Evolutionary conservation across 1,140 invertebrate genomes (phyloP), one percentile per base, ranked within the genome.

Genomic region (Drosophila athabasca): DNA sequence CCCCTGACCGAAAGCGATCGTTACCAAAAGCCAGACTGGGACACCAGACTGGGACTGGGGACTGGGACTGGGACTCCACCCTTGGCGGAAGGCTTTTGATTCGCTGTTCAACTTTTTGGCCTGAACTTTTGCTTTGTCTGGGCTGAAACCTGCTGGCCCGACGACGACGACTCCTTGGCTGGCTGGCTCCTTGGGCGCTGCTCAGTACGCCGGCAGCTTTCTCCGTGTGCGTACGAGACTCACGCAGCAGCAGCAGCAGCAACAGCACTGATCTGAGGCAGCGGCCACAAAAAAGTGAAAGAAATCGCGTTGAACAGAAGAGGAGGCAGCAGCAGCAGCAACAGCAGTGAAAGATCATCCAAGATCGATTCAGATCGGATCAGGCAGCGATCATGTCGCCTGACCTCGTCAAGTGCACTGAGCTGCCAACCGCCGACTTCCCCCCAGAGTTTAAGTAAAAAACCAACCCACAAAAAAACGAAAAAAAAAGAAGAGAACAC

Each of bases 121-220:
- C 44, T 66, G 60, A 54, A 64, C 44, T 73, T 65, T 74, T 59
- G 66, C 62, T 75, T 59, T 75, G 62, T 17, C 15, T 51, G 39
- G 39, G 51, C 35, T 58, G 31, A 24, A 58, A 69, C 65, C 45
- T 48, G 67, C 45, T 48, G 67, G 68, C 69, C 49, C 57, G 39
- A 19, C 17, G 17, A 19, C 17, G 17, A n/a, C 57, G 46, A 79
- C 80, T 87, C 75, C 83, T 84, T 68, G 54, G 68, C 58, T 73
- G 60, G 65, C 51, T 57, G 57, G 52, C 69, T 79, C 74, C 81
- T 81, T 76, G 68, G 58, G 35, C 62, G 64, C 59, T 48, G 69
- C 83, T 87, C 82, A 87, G 82, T 87, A 88, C 83, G 79, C 75
- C 69, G 83, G 70, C 82, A 87, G 82, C 82, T 87, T 87, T 87